These are phyloP conservation scores for Sebastiscus albofasciatus DNA, from an alignment of 2,797 vertebrate genomes.

Conservation along the genomic window DNA sequence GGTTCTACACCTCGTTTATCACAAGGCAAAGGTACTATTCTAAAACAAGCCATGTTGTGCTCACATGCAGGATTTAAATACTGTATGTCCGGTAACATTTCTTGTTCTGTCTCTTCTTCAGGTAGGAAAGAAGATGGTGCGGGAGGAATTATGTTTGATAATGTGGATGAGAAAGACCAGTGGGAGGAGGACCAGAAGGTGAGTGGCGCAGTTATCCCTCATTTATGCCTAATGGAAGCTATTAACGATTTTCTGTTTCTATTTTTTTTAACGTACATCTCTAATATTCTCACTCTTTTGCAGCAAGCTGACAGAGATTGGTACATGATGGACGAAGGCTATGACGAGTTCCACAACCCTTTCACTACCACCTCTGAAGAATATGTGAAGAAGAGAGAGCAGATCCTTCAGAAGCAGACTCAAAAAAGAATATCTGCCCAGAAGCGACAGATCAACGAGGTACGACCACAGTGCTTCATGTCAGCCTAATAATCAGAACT, in stretches of 20 bases:
- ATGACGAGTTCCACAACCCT: constrained; percentile 96
- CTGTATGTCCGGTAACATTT: background rate
- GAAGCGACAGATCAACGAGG: constrained; percentile 98
- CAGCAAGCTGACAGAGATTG: constrained; percentile 99
- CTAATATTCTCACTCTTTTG: constrained; percentile 17
- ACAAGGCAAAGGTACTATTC: constrained; percentile 89
- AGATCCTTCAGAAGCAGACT: constrained; percentile 95
- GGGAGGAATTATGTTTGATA: constrained; percentile 91
- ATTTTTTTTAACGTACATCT: background rate
- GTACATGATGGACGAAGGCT: constrained; percentile 99
- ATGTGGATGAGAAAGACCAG: constrained; percentile 91
- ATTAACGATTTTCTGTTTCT: background rate
- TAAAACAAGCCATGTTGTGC: background rate
- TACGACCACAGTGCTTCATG: constrained; percentile 46
- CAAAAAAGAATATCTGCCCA: constrained; percentile 98
- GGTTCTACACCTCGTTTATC: constrained; percentile 95
- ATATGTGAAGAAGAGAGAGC: constrained; percentile 94
- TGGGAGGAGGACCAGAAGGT: constrained; percentile 98
- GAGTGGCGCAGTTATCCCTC: constrained; percentile 36
- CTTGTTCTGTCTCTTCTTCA: constrained; percentile 47
- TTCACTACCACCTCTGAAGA: constrained; percentile 94
- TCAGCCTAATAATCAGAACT: background rate
- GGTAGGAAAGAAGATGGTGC: constrained; percentile 87
- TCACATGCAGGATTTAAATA: background rate
- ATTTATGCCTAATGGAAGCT: background rate